Evolutionary conservation across 2,113 vertebrate genomes (phyloP).

Genomic region (Platysternon megacephalum): DNA sequence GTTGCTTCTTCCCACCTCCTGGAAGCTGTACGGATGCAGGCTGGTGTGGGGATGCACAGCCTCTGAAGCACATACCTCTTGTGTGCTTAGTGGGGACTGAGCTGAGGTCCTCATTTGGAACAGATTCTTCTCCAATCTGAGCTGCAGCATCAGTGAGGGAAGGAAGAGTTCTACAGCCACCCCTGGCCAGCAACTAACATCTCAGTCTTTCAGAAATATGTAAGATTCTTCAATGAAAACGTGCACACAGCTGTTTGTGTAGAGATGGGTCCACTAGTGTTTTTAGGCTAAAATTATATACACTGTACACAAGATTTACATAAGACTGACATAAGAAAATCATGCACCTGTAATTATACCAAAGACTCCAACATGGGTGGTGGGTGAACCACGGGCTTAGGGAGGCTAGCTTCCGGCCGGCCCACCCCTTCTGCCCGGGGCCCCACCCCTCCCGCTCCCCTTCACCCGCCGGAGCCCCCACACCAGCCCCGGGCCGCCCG

Average conservation of each 20-base stretch:
- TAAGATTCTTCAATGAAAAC: neutral
- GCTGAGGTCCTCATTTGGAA: neutral
- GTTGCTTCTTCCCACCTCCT: neutral
- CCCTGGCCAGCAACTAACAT: neutral
- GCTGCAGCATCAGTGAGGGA: neutral
- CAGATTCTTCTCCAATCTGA: neutral
- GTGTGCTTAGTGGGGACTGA: neutral
- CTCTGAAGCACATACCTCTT: neutral
- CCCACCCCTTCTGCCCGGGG: too few relatives aligned
- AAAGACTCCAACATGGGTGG: neutral
- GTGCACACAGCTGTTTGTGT: neutral
- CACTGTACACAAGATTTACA: neutral
- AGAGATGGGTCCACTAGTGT: neutral
- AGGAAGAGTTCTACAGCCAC: neutral
- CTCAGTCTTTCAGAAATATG: conserved; percentile 33
- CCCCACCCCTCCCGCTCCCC: too few relatives aligned
- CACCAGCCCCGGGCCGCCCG: too few relatives aligned
- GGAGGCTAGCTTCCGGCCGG: too few relatives aligned
- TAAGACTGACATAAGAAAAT: conserved; percentile 38
- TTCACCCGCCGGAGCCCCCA: too few relatives aligned
- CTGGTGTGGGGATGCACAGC: neutral
- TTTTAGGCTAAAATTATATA: neutral
- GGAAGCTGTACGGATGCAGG: neutral
- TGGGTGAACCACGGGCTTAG: too few relatives aligned
- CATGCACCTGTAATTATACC: conserved; percentile 39